These are phyloP conservation scores for Nettapus auritus DNA, from an alignment of 2,113 vertebrate species.

Conservation along the genomic window DNA sequence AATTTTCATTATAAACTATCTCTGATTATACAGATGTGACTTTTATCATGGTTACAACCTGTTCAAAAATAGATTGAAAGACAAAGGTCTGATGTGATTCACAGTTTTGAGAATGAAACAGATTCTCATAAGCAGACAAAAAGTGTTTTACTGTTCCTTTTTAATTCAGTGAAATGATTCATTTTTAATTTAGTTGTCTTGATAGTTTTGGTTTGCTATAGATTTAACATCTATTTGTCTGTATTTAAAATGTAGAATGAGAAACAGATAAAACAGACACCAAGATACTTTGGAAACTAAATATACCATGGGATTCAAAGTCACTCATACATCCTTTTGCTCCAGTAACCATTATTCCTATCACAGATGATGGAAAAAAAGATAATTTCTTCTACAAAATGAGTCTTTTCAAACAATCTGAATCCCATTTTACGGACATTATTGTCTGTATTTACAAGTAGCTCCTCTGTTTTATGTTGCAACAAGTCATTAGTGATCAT, in stretches of 20 bases:
- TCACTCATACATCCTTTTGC: background rate
- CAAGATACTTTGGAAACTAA: background rate
- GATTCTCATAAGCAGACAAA: background rate
- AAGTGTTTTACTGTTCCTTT: background rate
- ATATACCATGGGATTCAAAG: background rate
- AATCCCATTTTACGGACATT: background rate
- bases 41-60: background rate
- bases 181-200: background rate
- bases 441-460: background rate
- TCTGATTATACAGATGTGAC: background rate
- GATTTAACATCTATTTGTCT: background rate
- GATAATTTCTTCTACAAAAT: background rate
- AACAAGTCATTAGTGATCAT: background rate
- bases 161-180: background rate
- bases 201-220: background rate
- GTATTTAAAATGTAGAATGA: background rate
- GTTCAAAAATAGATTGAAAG: background rate
- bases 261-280: background rate
- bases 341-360: background rate
- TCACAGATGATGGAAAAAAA: background rate
- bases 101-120: background rate
- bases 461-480: background rate
- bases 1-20: background rate
- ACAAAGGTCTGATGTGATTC: background rate
- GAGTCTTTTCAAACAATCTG: background rate